Conservation (phyloP, 2,888 invertebrate genomes). For the Shargacucullia verbasci region DNA sequence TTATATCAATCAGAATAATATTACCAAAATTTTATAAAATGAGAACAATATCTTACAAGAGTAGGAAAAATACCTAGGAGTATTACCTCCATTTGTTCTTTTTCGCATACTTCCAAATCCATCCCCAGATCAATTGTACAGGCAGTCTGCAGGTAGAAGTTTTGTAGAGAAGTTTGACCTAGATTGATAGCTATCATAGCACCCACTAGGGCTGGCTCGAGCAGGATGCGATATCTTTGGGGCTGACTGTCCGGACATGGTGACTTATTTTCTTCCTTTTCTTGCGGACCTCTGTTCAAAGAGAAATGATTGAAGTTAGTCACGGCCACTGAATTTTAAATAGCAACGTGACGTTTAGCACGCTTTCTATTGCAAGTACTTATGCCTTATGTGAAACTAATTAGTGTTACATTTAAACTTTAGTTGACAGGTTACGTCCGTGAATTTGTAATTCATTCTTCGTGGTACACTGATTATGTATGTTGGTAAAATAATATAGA, state of each 20-base stretch:
- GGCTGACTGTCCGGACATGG: constrained; percentile 40
- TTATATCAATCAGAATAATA: no score
- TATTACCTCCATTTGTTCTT: constrained; percentile 68
- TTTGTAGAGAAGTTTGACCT: constrained; percentile 92
- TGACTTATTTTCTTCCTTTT: constrained; percentile 54
- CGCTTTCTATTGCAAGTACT: constrained; percentile 27
- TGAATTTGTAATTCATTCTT: neutral
- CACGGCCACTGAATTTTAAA: constrained; percentile 27
- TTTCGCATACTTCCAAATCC: constrained; percentile 90
- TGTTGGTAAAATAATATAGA: no score
- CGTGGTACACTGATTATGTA: no score
- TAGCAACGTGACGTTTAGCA: constrained; percentile 6
- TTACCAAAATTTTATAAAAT: neutral
- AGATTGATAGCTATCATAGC: constrained; percentile 89
- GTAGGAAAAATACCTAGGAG: neutral
- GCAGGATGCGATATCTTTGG: constrained; percentile 86
- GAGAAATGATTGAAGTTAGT: constrained; percentile 37
- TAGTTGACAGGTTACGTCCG: neutral
- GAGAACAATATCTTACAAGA: neutral
- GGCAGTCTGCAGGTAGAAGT: constrained; percentile 92
- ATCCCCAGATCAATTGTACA: constrained; percentile 92
- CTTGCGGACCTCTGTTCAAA: constrained; percentile 47
- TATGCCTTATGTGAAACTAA: constrained; percentile 15
- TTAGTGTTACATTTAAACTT: constrained; percentile 1
- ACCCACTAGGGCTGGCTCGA: constrained; percentile 92